Evolutionary conservation across 1,140 invertebrate species (phyloP), one percentile per base, ranked within the genome.

Genomic region (Pissodes strobi): DNA sequence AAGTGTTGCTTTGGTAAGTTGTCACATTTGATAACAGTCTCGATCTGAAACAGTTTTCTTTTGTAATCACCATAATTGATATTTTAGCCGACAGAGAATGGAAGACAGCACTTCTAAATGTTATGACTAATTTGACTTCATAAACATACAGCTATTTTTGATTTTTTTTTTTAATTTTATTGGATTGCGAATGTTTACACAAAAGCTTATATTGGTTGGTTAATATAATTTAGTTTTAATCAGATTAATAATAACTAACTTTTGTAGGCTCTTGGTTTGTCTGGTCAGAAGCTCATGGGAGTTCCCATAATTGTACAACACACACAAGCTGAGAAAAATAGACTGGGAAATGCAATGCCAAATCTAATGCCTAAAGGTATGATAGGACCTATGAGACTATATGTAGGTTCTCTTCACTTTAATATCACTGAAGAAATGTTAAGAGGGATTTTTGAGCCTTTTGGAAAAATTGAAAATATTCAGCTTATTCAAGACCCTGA

Each of bases 391-490:
- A 96, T 98, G 88, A 87, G 95, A 75, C 80, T 99, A 0, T 98
- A 99, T 80, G 95, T 99, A 56, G 96, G 97, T 8, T 98, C 96
- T 22, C 81, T 99, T 21, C 98, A 99, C 82, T 98, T 97, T 74
- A 99, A 99, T 76, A 99, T 99, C 53, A 99, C 94, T 13, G 97
- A 99, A 82, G 97, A 99, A 59, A 99, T 99, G 98, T 82, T 99
- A 17, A 81, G 90, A 67, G 94, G 94, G 21, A 99, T 99, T 62
- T 99, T 99, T 82, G 97, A 99, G 81, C 97, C 98, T 1, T 99
- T 99, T 82, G 98, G 98, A 53, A 96, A 96, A 85, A 97, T 99
- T 76, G 95, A 98, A 77, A 92, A 91, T 65, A 97, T 99, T 72
- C 94, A 98, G 79, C 80, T 99, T 17, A 95, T 98, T 72, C 94